Percentiles rank a stretch among this genome's conserved stretches.
These are phyloP conservation scores for Herpetotheres cachinnans DNA, from an alignment of 2,113 vertebrate species.

Conservation along the genomic window DNA sequence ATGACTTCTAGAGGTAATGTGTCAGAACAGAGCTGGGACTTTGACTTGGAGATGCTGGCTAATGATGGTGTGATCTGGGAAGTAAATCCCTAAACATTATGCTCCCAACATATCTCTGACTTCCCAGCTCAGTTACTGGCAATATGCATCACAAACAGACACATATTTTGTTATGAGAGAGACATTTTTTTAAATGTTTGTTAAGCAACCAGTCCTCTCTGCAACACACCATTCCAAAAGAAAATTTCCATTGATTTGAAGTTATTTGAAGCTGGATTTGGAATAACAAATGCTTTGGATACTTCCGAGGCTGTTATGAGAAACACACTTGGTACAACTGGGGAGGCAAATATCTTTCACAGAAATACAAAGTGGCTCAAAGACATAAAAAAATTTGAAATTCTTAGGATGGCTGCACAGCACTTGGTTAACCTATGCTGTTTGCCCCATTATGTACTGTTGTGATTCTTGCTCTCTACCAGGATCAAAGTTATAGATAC, in stretches of 20 bases:
- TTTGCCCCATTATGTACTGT: neutral
- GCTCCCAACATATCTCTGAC: neutral
- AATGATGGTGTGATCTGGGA: neutral
- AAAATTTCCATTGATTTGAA: neutral
- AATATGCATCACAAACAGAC: neutral
- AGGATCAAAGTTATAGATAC: neutral
- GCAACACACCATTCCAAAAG: neutral
- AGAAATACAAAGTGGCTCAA: neutral
- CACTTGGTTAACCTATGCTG: neutral
- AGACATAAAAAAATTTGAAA: neutral
- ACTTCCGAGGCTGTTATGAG: neutral
- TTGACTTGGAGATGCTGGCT: conserved; percentile 11
- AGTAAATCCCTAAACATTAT: neutral
- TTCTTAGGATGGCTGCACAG: neutral
- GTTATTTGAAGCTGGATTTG: neutral
- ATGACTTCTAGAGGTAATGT: neutral
- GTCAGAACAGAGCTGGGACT: neutral
- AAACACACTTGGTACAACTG: neutral
- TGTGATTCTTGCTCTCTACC: neutral
- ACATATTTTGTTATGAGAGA: neutral
- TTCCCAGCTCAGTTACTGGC: conserved; percentile 5
- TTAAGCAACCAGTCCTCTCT: neutral
- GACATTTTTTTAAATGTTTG: neutral
- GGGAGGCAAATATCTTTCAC: neutral
- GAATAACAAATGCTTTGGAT: neutral